phyloP scores from a whole-genome alignment of 2,797 vertebrate genomes.

The Pipistrellus pygmaeus region DNA sequence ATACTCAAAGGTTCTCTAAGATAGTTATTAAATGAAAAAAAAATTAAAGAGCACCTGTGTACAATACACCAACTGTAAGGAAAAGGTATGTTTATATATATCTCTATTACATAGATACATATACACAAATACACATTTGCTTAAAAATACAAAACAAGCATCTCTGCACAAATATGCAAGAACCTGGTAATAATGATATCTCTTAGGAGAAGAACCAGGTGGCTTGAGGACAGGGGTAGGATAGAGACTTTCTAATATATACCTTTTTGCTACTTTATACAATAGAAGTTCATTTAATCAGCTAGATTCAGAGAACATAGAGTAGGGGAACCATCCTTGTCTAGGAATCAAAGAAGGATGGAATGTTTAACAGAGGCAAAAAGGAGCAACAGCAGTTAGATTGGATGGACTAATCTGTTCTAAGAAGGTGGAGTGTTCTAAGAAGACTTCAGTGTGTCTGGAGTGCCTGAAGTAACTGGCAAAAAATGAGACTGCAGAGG shows the following conservation, averaged over 20 bases:
- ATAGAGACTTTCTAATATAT: neutral
- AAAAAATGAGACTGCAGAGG: constrained; percentile 28
- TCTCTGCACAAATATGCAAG: neutral
- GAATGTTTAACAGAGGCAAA: constrained; percentile 8
- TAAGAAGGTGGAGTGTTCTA: neutral
- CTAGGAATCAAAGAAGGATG: neutral
- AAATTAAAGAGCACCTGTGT: constrained; percentile 13
- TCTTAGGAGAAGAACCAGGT: neutral
- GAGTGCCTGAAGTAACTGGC: neutral
- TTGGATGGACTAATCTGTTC: neutral
- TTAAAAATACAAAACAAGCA: constrained; percentile 22
- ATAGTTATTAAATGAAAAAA: constrained; percentile 26
- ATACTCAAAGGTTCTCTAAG: neutral
- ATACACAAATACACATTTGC: neutral
- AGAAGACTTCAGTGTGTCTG: neutral
- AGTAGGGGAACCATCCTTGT: neutral
- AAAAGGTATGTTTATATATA: constrained; percentile 1
- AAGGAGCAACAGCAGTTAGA: neutral
- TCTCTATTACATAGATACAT: neutral
- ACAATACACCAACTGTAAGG: neutral
- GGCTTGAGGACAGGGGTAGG: neutral
- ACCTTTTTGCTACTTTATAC: constrained; percentile 1
- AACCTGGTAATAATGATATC: constrained; percentile 5
- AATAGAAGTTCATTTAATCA: constrained; percentile 5
- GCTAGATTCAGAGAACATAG: neutral